phyloP scores from a whole-genome alignment of 2,113 vertebrate genomes.

The Antidorcas marsupialis region DNA sequence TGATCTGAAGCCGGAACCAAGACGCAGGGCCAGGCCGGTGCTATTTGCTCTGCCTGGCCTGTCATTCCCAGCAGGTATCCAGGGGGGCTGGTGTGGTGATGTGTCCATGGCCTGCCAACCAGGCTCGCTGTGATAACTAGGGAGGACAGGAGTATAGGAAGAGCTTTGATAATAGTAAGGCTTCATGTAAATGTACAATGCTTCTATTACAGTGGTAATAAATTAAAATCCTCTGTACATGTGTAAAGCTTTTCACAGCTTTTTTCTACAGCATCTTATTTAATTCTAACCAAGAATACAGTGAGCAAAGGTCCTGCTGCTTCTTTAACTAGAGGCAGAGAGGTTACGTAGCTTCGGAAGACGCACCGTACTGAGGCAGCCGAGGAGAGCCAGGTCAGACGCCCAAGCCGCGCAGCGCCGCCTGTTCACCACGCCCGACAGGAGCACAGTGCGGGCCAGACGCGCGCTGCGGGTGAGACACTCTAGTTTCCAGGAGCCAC shows the following conservation, averaged over 20 bases:
- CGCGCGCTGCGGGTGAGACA: background rate
- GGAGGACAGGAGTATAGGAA: background rate
- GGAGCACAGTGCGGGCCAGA: background rate
- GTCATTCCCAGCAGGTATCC: background rate
- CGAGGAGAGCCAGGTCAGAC: background rate
- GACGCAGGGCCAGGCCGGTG: background rate
- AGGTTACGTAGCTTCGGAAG: background rate
- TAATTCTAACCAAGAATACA: background rate
- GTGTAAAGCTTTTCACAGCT: background rate
- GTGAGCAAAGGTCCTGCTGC: background rate
- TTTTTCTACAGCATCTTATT: background rate
- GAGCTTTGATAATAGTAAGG: background rate
- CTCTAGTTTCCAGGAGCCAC: background rate
- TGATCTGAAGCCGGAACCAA: background rate
- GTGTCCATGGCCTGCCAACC: background rate
- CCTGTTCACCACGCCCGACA: no score
- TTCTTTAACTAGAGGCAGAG: background rate
- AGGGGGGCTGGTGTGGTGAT: no score
- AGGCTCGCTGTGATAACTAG: background rate
- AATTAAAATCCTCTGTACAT: background rate
- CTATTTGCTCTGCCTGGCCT: background rate
- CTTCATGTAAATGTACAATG: background rate
- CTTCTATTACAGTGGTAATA: background rate
- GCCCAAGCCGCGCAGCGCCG: fast-evolving
- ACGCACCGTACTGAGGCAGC: fast-evolving